Percentiles rank a stretch among this genome's conserved stretches.
Conservation (phyloP, 2,888 invertebrate species). For the Thecophora atra region DNA sequence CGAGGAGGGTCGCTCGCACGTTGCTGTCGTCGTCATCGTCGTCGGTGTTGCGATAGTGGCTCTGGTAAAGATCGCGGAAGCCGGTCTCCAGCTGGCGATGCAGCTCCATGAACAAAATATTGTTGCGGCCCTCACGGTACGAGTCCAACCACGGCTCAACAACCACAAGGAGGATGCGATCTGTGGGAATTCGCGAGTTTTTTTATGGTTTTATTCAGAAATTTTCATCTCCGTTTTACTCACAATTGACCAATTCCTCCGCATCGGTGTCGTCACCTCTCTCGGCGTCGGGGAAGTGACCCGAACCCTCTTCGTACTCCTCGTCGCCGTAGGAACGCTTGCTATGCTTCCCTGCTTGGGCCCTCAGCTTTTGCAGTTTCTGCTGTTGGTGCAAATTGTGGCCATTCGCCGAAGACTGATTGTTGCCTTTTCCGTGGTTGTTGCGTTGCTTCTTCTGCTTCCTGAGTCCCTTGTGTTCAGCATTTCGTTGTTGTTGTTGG, state of each 20-base stretch:
- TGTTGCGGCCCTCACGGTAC: conserved; percentile 44
- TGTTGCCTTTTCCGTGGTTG: conserved; percentile 13
- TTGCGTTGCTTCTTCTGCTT: conserved; percentile 28
- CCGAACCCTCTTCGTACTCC: conserved; percentile 51
- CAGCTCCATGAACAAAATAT: conserved; percentile 47
- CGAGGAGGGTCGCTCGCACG: conserved; percentile 49
- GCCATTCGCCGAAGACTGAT: background rate
- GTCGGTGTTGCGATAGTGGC: conserved; percentile 41
- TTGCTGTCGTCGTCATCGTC: conserved; percentile 44
- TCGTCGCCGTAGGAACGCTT: conserved; percentile 48
- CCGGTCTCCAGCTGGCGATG: conserved; percentile 48
- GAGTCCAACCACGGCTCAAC: conserved; percentile 53
- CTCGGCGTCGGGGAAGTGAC: conserved; percentile 40
- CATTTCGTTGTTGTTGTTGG: conserved; percentile 5
- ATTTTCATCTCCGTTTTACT: conserved; percentile 40
- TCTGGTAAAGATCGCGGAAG: conserved; percentile 48
- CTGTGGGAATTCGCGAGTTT: conserved; percentile 43
- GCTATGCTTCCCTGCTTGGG: conserved; percentile 29
- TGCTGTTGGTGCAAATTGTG: conserved; percentile 26
- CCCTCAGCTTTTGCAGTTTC: conserved; percentile 30
- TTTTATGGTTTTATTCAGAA: background rate
- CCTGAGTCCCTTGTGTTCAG: conserved; percentile 26
- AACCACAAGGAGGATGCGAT: conserved; percentile 56
- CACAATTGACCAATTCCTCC: conserved; percentile 46
- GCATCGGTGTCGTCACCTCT: conserved; percentile 44